A percentile compares a stretch with the other conserved stretches of the same genome.
phyloP scores from a whole-genome alignment of 2,888 invertebrate genomes.

The Hydropsyche betteni region DNA sequence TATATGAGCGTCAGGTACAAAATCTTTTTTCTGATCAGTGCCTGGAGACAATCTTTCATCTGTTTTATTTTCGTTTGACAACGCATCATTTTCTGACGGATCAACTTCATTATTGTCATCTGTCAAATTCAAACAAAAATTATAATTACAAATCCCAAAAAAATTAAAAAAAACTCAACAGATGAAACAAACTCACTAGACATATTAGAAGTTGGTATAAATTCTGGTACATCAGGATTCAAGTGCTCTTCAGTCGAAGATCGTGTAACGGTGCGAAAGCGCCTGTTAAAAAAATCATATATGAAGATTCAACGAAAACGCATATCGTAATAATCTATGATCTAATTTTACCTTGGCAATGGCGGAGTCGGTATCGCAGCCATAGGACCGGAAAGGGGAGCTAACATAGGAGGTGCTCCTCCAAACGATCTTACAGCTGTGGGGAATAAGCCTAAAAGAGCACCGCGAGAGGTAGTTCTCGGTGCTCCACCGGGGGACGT shows the following conservation, averaged over 20 bases:
- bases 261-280: constrained; percentile 40
- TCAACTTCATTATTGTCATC: background rate
- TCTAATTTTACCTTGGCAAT: constrained; percentile 66
- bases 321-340: background rate
- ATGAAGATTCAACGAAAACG: background rate
- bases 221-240: constrained; percentile 89
- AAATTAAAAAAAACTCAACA: too few species aligned
- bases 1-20: constrained; percentile 52
- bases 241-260: constrained; percentile 66
- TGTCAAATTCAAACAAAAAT: too few species aligned
- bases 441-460: constrained; percentile 64
- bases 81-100: background rate
- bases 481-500: constrained; percentile 37
- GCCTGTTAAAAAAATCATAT: constrained; percentile 38
- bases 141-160: too few species aligned
- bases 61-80: background rate
- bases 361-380: constrained; percentile 78
- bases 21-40: constrained; percentile 15
- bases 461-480: constrained; percentile 37
- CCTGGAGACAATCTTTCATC: background rate
- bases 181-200: constrained; percentile 11
- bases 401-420: constrained; percentile 59
- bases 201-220: constrained; percentile 67
- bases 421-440: constrained; percentile 60
- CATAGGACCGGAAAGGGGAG: constrained; percentile 69